Evolutionary conservation across 2,113 vertebrate genomes (phyloP), one percentile per base, ranked within the genome.

Genomic region (Chloropsis cyanopogon): DNA sequence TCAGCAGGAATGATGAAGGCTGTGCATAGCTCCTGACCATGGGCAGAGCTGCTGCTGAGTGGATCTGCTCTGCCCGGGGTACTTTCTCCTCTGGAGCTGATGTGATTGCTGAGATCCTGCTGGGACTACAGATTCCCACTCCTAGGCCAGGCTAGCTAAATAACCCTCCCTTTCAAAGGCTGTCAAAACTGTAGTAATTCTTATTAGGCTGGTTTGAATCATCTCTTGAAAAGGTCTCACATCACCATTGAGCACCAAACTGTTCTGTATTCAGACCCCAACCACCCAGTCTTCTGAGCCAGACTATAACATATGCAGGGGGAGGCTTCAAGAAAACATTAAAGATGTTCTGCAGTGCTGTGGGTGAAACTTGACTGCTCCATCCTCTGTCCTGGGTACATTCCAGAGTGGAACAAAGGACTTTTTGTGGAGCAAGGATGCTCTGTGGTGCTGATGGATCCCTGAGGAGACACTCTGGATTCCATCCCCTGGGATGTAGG

Each of bases 241-340:
- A 28, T 84, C 29, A 54, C 33, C 14, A 24, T 19, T 39, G 42
- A 77, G 66, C 21, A n/a, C 13, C 33, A 50, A 61, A 42, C 83
- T 84, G 91, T 42, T 96, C 88, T 92, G 86, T 81, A 84, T 97
- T 77, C 90, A 95, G 76, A 70, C 35, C 68, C 68, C 0, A 35
- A 44, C 25, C 31, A 21, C 33, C 9, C 37, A 13, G 60, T 14
- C 42, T 65, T 35, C 69, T 3, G 16, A 91, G 63, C 64, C 54
- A 76, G 70, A 78, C 44, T 44, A 77, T 46, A n/a, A 92, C n/a
- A 39, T 7, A 23, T 6, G 37, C 59, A 77, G 59, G 23, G 73
- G 35, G 59, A 81, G 26, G 24, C 31, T 65, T 39, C 33, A 50
- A 50, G 46, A 61, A 96, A 80, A 81, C 33, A 39, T 9, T 57